A percentile compares a stretch with the other conserved stretches of the same genome.
phyloP scores from a whole-genome alignment of 2,113 vertebrate genomes.

The pig (Sus scrofa) region T2T-Sscrofa CM000824.6:191773501-191774000 shows the following conservation, averaged over 20 bases:
- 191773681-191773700: background rate
- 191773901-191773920: background rate
- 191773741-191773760: background rate
- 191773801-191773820: background rate
- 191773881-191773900: background rate
- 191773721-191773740: background rate
- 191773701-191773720: background rate
- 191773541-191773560: background rate
- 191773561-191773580: background rate
- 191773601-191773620: background rate
- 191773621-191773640: no score
- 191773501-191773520: background rate
- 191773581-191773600: background rate
- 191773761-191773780: background rate
- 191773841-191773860: background rate
- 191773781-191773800: background rate
- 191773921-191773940: background rate
- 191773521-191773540: background rate
- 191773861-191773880: background rate
- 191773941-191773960: background rate
- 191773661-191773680: background rate
- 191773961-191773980: background rate
- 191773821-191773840: background rate
- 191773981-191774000: background rate
- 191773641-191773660: background rate